Evolutionary conservation across 2,797 vertebrate genomes (phyloP), one percentile per base, ranked within the genome.

Genomic region (Danio albolineatus): DNA sequence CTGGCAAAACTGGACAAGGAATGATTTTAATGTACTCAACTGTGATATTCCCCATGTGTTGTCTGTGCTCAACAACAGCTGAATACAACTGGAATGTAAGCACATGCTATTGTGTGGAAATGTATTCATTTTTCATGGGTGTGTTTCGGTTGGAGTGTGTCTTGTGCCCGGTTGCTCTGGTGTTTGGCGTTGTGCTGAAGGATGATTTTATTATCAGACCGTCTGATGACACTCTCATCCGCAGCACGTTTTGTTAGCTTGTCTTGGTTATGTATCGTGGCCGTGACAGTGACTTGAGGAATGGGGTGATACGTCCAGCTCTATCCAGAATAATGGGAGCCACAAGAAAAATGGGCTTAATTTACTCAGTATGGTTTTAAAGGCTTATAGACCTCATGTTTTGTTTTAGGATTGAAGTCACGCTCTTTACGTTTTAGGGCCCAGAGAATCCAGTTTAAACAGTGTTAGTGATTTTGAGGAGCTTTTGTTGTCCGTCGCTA

Each of bases 221-320:
- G 51, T 73, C 54, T 70, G 72, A 70, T 19, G 36, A 49, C 74
- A 66, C 74, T 56, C 70, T 16, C 17, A 67, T 49, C 59, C 78
- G 46, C 41, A 46, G 39, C 21, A 56, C 59, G 12, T 69, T 66
- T 77, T 82, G 57, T 71, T 59, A 19, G 57, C 70, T 69, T 54
- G 56, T 59, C 76, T 69, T 64, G 73, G 76, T 62, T 76, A 79
- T 74, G 41, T 59, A 75, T 71, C 44, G 43, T 77, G 6, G 39
- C 56, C 70, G 44, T 81, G 69, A 82, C 70, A 79, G 79, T 70
- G 62, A 43, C 61, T 61, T 71, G 76, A 80, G 57, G 67, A 80
- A 84, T 77, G 28, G 51, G 38, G 38, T 71, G 61, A 84, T 73
- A 1, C 16, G 10, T 72, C 21, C 46, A 53, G 44, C 53, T 77